A percentile compares a stretch with the other conserved stretches of the same genome.
These are phyloP conservation scores for Eristalis arbustorum DNA, from an alignment of 2,888 invertebrate genomes.

Conservation along the genomic window DNA sequence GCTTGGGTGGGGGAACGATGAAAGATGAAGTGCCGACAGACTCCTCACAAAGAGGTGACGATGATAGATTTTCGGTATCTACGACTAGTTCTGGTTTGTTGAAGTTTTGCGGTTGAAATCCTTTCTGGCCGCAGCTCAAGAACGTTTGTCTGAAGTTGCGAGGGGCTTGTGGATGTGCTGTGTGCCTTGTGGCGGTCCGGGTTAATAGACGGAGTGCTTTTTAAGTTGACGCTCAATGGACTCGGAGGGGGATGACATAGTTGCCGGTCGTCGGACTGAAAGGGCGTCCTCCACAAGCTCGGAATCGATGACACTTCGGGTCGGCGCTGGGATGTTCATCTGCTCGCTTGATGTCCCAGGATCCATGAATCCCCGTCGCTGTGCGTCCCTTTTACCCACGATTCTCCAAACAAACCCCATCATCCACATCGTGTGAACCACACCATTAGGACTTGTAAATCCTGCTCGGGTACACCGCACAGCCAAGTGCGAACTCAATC, in stretches of 20 bases:
- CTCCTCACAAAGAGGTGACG: constrained; percentile 20
- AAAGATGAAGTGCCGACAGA: neutral
- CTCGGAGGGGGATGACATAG: neutral
- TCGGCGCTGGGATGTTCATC: too few relatives aligned
- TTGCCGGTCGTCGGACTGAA: neutral
- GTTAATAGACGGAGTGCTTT: neutral
- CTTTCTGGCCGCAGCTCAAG: neutral
- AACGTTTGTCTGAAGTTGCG: neutral
- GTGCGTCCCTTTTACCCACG: too few relatives aligned
- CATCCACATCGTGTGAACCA: too few relatives aligned
- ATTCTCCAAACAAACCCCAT: neutral
- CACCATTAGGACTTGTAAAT: neutral
- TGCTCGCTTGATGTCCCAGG: too few relatives aligned
- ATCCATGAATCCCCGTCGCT: too few relatives aligned
- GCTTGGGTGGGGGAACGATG: neutral
- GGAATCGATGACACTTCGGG: too few relatives aligned
- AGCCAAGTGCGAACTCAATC: neutral
- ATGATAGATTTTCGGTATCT: constrained; percentile 17
- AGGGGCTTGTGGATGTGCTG: constrained; percentile 14
- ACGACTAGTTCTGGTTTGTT: neutral
- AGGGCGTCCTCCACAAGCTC: neutral
- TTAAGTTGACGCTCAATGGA: neutral
- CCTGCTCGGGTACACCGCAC: neutral
- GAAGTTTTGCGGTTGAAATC: neutral
- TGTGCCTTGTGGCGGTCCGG: neutral